Base-by-base conservation (phyloP, 2,888 invertebrate genomes). In the Dryocosmus kuriphilus region DNA sequence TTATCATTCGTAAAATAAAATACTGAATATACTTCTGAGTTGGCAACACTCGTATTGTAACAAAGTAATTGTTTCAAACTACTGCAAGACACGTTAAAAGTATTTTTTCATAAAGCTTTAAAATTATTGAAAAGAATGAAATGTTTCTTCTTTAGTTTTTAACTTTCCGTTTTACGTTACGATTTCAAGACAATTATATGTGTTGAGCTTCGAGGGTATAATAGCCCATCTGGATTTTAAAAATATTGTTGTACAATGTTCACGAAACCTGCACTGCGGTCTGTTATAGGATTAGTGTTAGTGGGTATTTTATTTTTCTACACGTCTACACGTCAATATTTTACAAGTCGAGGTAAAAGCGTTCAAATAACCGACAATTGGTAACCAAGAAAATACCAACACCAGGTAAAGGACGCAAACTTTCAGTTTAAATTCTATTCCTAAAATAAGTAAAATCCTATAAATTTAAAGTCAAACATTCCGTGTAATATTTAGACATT, bases 241-340 rank as follows among this genome's bases (percentile, higher is more conserved):
- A 41, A 41, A 41, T 35, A 41, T 24, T 41, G 35, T 41, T 65
- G 24, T 41, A 46, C 27, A 51, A 27, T 30, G 19, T 51, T 27
- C 24, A 41, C 41, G 16, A 46, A 67, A 24, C 30, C 67, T 46
- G 24, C 22, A 67, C 27, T 67, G 67, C 46, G 67, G 46, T 51
- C 27, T 30, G 41, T 67, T 67, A 27, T 67, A 67, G 67, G 41
- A 27, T 51, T 46, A 27, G 27, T 41, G 41, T 67, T 67, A 60
- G 60, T 16, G 60, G 16, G 60, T 60, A 60, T 60, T 60, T 60
- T 60, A 60, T 60, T 60, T 60, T 60, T 60, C 27, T 60, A 60
- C 27, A 60, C 24, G 60, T 60, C 60, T 60, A 60, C 60, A 60
- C 60, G 27, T 60, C 60, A 60, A 60, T 60, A 60, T 7, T 60